A percentile compares a stretch with the other conserved stretches of the same genome.
Conservation (phyloP, 2,888 invertebrate genomes). For the Ormyrus labotus region DNA sequence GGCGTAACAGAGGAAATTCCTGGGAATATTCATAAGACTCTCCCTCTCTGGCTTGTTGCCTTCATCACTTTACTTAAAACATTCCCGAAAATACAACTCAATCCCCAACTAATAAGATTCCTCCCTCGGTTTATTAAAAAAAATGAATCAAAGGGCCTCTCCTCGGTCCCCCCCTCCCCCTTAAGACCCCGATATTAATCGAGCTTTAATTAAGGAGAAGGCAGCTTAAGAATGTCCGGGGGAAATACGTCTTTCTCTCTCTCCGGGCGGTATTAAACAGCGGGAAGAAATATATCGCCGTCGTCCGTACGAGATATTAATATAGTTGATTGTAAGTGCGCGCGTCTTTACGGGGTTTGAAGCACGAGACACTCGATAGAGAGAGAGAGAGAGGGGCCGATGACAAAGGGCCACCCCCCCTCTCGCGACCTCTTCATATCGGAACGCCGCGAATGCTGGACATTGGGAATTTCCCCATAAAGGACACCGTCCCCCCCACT, state of each 20-base stretch:
- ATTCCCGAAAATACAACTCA: no score
- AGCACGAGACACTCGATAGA: background rate
- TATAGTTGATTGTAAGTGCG: conserved; percentile 36
- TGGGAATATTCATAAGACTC: no score
- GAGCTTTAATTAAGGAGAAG: conserved; percentile 20
- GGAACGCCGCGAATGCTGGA: conserved; percentile 26
- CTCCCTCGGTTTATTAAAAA: no score
- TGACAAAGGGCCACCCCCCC: conserved; percentile 20
- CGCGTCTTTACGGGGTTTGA: conserved; percentile 10
- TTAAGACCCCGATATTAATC: background rate
- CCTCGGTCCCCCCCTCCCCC: no score
- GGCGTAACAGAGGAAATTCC: no score
- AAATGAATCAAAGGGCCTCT: no score
- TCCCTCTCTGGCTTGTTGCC: no score
- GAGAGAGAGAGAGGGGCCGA: background rate
- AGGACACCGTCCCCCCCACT: background rate
- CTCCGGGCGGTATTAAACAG: background rate
- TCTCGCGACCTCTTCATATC: conserved; percentile 33
- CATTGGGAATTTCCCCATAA: conserved; percentile 44
- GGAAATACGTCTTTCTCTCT: background rate
- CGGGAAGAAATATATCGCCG: background rate
- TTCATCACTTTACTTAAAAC: no score
- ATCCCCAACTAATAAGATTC: no score
- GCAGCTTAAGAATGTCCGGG: conserved; percentile 16
- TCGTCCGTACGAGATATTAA: conserved; percentile 22